A percentile compares a stretch with the other conserved stretches of the same genome.
Evolutionary conservation across 2,888 invertebrate genomes (phyloP).

Genomic region (Andrena praecox): DNA sequence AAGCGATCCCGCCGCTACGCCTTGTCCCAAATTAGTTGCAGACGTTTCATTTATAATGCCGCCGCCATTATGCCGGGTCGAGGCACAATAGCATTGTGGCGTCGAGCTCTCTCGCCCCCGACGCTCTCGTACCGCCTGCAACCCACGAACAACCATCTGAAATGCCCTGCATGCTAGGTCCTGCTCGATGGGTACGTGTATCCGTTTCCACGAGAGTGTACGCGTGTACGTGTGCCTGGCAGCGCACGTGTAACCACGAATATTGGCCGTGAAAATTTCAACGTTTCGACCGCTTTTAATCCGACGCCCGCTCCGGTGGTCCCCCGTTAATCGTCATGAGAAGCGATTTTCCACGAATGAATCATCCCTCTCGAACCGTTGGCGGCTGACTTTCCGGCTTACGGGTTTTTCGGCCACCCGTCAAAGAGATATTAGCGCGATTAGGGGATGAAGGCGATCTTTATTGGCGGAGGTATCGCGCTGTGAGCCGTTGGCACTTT

Average conservation of each 20-base stretch:
- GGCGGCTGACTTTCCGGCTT: conserved; percentile 57
- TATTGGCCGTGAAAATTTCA: conserved; percentile 79
- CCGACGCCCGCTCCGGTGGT: conserved; percentile 64
- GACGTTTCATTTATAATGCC: conserved; percentile 82
- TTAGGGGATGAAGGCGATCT: conserved; percentile 33
- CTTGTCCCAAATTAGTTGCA: conserved; percentile 81
- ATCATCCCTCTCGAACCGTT: conserved; percentile 62
- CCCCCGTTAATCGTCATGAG: conserved; percentile 73
- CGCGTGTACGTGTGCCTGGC: not conserved
- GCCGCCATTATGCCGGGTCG: conserved; percentile 75
- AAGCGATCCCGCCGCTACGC: conserved; percentile 47
- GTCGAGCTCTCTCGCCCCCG: conserved; percentile 55
- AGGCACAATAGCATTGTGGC: conserved; percentile 79
- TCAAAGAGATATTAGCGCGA: conserved; percentile 59
- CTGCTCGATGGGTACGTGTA: conserved; percentile 19
- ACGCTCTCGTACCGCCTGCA: conserved; percentile 40
- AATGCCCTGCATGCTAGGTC: conserved; percentile 55
- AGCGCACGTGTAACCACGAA: conserved; percentile 53
- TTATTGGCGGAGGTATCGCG: not conserved
- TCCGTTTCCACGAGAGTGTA: conserved; percentile 15
- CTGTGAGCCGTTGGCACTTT: not conserved
- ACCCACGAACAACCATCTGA: conserved; percentile 61
- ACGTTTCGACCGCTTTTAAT: conserved; percentile 74
- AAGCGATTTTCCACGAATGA: conserved; percentile 73
- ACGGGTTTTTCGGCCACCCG: conserved; percentile 56